Evolutionary conservation across 1,140 invertebrate species (phyloP), one percentile per base, ranked within the genome.

Genomic region (Drosophila saltans): DNA sequence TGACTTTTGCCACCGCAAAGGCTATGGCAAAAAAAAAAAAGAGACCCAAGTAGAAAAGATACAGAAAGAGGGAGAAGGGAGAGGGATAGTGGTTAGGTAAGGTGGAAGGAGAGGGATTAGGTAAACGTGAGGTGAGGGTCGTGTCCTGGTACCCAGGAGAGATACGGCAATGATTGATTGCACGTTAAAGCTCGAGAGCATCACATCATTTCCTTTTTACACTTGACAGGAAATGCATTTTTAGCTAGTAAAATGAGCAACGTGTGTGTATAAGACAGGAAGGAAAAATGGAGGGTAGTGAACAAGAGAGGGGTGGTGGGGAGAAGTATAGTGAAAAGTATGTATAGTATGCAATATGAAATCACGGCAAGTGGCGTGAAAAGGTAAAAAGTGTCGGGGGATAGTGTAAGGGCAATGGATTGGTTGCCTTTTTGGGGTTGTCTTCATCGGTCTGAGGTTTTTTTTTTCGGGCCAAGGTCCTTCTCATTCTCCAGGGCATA

Each of bases 181-280:
- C 83, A 86, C 80, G 73, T 80, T 86, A 80, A 80, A 83, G 84
- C 84, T 78, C 73, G 66, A 70, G 83, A 88, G 84, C 83, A 78
- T 83, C 80, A 80, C 83, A 88, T 88, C 83, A 88, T 88, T 88
- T 88, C 83, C 83, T 80, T 83, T 86, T 88, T 80, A 88, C 83
- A 88, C 84, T 88, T 78, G 83, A 88, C 76, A 88, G 83, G 83
- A 88, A 88, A 88, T 88, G 83, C 83, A 88, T 88, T 88, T 88
- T 88, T 88, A 88, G 80, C 83, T 78, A 79, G 80, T 71, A 73
- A 88, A 88, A 88, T 88, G 83, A 88, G 80, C 83, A 78, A 40
- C 75, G 75, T 78, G 71, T 58, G 66, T 61, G 26, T 36, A 24
- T 36, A 48, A 52, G 41, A 45, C 24, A 71, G 43, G 36, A 26